Base-by-base conservation (phyloP, 1,140 invertebrate species). In the Orussus abietinus region DNA sequence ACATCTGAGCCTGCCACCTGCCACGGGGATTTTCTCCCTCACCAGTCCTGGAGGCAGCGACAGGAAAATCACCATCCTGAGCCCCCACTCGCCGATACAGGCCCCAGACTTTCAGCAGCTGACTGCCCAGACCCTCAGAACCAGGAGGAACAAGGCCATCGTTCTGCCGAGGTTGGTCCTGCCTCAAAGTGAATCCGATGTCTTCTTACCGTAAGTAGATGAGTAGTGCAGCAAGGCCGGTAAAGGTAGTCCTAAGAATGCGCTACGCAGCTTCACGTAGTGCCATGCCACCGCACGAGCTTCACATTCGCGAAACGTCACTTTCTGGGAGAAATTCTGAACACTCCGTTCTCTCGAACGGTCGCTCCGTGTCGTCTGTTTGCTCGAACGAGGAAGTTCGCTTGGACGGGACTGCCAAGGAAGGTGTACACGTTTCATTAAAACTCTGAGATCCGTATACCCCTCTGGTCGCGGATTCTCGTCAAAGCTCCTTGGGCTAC, bases 101-200 rank as follows among this genome's bases (percentile, higher is more conserved):
- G 62, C 76, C 15, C 69, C 69, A 2, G 82, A 84, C 53, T 72
- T 80, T 12, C 77, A 81, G 47, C 80, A 79, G 59, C 73, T 79
- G 15, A 68, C 79, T 11, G 55, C 62, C 3, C 69, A 73, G 39
- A 69, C 73, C 0, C 75, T 85, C 38, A 80, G 82, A 36, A 77
- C 78, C 3, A 72, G 83, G 29, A 71, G 81, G 42, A 85, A 83
- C 66, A 85, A 83, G 59, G 81, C 82, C 22, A 79, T 85, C 64
- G 82, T 86, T 20, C 70, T 87, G 55, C 85, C 85, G 35, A 84
- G 82, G 72, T 76, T 88, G 53, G 82, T 86, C 43, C 72, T 86
- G 47, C 83, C 83, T 22, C 75, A 81, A 59, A 83, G 81, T 53
- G 83, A 86, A 59, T 83, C 82, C 41, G 81, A 84, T 49, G 72